Percentiles rank a stretch among this genome's conserved stretches.
These are phyloP conservation scores for Raja brachyura DNA, from an alignment of 2,113 vertebrate species.

Conservation along the genomic window DNA sequence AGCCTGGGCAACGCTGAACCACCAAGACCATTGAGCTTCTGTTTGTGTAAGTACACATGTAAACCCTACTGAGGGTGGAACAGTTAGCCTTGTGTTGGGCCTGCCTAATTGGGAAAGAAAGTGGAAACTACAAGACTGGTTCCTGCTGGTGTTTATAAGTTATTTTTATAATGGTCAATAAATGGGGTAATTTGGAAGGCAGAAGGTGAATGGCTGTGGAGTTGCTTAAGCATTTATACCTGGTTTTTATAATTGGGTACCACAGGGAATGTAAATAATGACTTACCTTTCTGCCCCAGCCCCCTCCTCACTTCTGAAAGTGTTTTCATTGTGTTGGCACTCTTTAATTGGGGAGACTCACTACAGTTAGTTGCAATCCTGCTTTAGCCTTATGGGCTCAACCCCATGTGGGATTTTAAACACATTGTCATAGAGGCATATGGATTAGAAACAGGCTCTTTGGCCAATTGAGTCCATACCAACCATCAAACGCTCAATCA, in stretches of 20 bases:
- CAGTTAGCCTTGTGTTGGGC: constrained; percentile 19
- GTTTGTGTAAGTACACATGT: constrained; percentile 15
- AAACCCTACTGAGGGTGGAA: background rate
- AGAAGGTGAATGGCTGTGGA: constrained; percentile 22
- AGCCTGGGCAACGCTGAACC: background rate
- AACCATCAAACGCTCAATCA: too few relatives aligned
- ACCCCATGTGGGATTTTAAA: background rate
- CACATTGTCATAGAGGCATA: too few relatives aligned
- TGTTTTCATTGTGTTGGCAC: background rate
- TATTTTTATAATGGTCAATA: constrained; percentile 7
- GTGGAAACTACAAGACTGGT: background rate
- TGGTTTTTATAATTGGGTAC: constrained; percentile 12
- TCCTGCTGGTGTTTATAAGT: constrained; percentile 32
- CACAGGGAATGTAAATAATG: background rate
- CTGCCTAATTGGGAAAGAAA: constrained; percentile 28
- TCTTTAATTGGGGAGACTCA: background rate
- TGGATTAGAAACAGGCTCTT: too few relatives aligned
- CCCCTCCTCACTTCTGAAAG: background rate
- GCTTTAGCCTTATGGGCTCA: background rate
- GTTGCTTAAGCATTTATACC: background rate
- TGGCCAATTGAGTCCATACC: too few relatives aligned
- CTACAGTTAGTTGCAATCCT: background rate
- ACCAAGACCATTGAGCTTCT: constrained; percentile 9
- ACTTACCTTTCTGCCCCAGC: constrained; percentile 7
- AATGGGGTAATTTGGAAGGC: constrained; percentile 30